Base-by-base conservation (phyloP, 2,797 vertebrate genomes). In the Tamandua tetradactyla region DNA sequence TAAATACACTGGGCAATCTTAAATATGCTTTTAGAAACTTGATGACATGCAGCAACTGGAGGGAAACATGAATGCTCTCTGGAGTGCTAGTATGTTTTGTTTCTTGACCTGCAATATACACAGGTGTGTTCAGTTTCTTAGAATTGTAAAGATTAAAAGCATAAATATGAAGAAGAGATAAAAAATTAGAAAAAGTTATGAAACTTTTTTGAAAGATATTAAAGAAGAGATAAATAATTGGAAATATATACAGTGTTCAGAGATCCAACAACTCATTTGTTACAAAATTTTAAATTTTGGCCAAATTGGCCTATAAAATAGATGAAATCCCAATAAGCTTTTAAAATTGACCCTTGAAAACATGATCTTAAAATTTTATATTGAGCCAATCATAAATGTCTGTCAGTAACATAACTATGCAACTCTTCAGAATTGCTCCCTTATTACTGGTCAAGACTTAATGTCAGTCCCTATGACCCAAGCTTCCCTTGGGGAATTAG, bases 381-480 rank as follows among this genome's bases (percentile, higher is more conserved):
- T 68, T 62, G 8, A 0, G 4, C 17, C 20, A 35, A 42, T 66
- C 59, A 57, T 20, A 11, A 20, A 98, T 99, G 91, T 98, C 99
- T 7, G 98, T 99, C 97, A 99, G 98, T 98, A 98, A 97, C 95
- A 94, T 96, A 98, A 98, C 98, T 99, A 99, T 98, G 98, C 98
- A 98, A 98, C 98, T 80, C 98, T 98, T 62, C 98, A 98, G 96
- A 98, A 98, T 98, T 99, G 99, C 95, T 99, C 99, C 90, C 99
- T 99, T 98, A 98, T 99, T 97, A 97, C 99, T 91, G 98, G 99
- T 96, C 98, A 98, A 96, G 99, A 99, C 98, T 98, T 98, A 62
- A 98, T 99, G 94, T 99, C 98, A 35, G 98, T 99, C 96, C 98
- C 98, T 30, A 97, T 98, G 94, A 96, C 98, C 88, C 98, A 99